Base-by-base conservation (phyloP, 37 sponge, comb jelly and placozoan species). In the Spongia lamella region DNA sequence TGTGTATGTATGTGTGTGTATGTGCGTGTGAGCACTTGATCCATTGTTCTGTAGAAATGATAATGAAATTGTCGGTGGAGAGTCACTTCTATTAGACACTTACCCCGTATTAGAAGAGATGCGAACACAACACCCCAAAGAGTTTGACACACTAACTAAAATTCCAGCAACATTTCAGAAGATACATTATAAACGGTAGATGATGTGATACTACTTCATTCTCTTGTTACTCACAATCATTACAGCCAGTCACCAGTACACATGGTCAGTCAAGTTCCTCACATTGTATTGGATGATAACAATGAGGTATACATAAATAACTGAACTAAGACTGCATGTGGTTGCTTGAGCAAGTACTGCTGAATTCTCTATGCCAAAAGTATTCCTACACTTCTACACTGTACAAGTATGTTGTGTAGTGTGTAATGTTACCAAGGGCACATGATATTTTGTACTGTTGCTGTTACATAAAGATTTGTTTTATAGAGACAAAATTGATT, bases 141-240 rank as follows among this genome's bases (percentile, higher is more conserved):
- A 85, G 40, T 90, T 85, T 66, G 34, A 56, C 14, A 77, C 68
- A 1, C 82, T 90, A 17, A 59, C 83, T 7, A 69, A 56, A 32
- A 56, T 85, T 1, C 91, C 91, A 15, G 87, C 86, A 33, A 90
- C 91, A 3, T 85, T 85, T 63, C 91, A 90, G 60, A 85, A 78
- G 54, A 61, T 81, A 0, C 91, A 85, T 51, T 90, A 72, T 61
- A 78, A 85, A 19, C 66, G 88, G 88, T 87, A 19, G 1, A 1
- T 35, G 19, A 32, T 72, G 0, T 7, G 26, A 66, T 29, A 66
- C 7, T 66, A 66, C 9, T 66, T 66, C 6, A 24, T 36, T 9
- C 7, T n/a, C n/a, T 40, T 17, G 53, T 37, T 17, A n/a, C 39
- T 39, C 14, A 27, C 37, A n/a, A n/a, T n/a, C n/a, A n/a, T n/a